Evolutionary conservation across 2,888 invertebrate species (phyloP).

Genomic region (Chirona hameri): DNA sequence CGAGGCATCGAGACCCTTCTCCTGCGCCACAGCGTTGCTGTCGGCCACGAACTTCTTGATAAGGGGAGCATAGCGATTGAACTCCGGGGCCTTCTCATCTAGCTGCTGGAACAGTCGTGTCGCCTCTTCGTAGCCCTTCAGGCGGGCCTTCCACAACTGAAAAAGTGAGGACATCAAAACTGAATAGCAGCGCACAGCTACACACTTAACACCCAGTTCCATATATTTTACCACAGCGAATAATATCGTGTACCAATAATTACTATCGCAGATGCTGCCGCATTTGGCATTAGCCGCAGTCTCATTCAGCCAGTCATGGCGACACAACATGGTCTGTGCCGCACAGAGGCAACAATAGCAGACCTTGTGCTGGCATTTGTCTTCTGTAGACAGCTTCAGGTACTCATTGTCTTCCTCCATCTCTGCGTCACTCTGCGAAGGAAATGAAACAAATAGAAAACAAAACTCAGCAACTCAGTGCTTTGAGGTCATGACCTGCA

Average conservation of each 20-base stretch:
- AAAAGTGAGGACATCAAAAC: conserved; percentile 37
- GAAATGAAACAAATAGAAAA: too few relatives aligned
- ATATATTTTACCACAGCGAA: background rate
- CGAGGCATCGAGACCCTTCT: conserved; percentile 89
- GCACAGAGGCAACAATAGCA: conserved; percentile 34
- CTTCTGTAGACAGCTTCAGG: conserved; percentile 56
- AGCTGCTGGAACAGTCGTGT: conserved; percentile 66
- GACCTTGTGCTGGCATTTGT: conserved; percentile 85
- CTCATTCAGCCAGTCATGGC: background rate
- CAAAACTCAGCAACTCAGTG: too few relatives aligned
- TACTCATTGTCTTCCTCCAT: conserved; percentile 40
- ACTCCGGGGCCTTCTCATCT: conserved; percentile 91
- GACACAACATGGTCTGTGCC: background rate
- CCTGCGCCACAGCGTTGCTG: conserved; percentile 91
- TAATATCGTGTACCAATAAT: background rate
- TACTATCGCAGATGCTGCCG: too few relatives aligned
- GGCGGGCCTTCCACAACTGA: conserved; percentile 87
- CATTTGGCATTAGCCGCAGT: too few relatives aligned
- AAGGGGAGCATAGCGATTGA: conserved; percentile 82
- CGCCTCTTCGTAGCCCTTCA: conserved; percentile 91
- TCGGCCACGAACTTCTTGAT: conserved; percentile 93
- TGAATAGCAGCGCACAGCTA: background rate
- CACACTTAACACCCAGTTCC: too few relatives aligned
- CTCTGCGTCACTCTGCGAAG: too few relatives aligned
- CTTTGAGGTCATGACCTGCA: too few relatives aligned